These are phyloP conservation scores for Alloscopus bannaensis DNA, from an alignment of 2,888 invertebrate genomes.

Conservation along the genomic window DNA sequence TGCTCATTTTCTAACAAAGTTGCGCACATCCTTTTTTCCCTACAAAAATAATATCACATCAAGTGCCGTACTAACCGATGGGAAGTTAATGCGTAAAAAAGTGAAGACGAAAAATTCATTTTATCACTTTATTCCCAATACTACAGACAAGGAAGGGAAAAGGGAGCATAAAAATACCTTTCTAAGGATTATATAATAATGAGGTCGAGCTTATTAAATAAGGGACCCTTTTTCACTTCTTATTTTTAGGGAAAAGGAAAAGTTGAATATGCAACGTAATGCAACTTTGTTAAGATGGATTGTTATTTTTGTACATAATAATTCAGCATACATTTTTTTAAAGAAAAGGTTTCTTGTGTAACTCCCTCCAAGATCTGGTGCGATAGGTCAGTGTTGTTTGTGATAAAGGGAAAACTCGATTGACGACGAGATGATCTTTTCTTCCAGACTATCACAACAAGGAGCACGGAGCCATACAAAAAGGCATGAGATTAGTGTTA, in stretches of 20 bases:
- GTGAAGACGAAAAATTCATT: neutral
- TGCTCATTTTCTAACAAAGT: conserved; percentile 34
- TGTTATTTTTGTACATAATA: conserved; percentile 55
- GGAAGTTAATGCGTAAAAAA: conserved; percentile 10
- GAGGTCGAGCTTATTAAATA: conserved; percentile 61
- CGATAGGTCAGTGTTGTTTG: conserved; percentile 60
- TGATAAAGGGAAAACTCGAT: conserved; percentile 29
- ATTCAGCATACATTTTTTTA: conserved; percentile 53
- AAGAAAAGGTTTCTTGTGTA: conserved; percentile 43
- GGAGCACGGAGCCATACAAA: too few relatives aligned
- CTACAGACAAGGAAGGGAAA: conserved; percentile 13
- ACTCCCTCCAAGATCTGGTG: conserved; percentile 33
- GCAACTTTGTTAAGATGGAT: conserved; percentile 58
- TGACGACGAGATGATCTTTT: conserved; percentile 26
- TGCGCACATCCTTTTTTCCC: conserved; percentile 40
- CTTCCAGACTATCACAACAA: too few relatives aligned
- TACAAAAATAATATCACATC: conserved; percentile 46
- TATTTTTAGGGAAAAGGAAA: conserved; percentile 19
- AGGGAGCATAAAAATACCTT: conserved; percentile 36
- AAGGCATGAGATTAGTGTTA: too few relatives aligned
- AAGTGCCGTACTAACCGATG: conserved; percentile 5
- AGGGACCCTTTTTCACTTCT: conserved; percentile 40
- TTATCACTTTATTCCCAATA: conserved; percentile 18
- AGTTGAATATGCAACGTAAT: conserved; percentile 58
- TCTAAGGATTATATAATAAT: conserved; percentile 54